These are phyloP conservation scores for Aelia acuminata DNA, from an alignment of 2,888 invertebrate species.

Conservation along the genomic window DNA sequence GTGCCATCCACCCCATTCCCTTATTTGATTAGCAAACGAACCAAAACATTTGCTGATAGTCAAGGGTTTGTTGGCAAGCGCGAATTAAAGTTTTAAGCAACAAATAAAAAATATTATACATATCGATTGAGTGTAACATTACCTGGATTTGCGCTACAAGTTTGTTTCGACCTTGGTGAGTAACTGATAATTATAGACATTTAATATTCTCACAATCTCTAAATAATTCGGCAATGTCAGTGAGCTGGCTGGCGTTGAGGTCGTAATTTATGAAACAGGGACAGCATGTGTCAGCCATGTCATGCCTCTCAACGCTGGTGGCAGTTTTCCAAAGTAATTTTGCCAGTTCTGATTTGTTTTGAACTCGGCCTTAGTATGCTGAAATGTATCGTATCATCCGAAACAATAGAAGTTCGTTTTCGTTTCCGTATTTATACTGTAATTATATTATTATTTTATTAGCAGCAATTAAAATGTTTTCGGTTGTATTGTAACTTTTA, in stretches of 20 bases:
- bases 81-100: too few relatives aligned
- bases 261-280: not conserved
- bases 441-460: too few relatives aligned
- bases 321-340: constrained; percentile 14
- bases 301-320: not conserved
- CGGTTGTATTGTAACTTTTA: too few relatives aligned
- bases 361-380: not conserved
- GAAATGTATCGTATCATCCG: not conserved
- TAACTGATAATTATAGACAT: not conserved
- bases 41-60: too few relatives aligned
- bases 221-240: not conserved
- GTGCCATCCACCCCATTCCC: too few relatives aligned
- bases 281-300: not conserved
- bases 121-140: too few relatives aligned
- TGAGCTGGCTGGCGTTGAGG: not conserved
- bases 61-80: too few relatives aligned
- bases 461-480: too few relatives aligned
- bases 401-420: not conserved
- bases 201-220: not conserved
- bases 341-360: not conserved
- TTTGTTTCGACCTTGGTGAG: too few relatives aligned
- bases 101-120: too few relatives aligned
- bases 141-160: too few relatives aligned
- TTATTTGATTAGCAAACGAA: too few relatives aligned
- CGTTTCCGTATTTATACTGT: not conserved